Base-by-base conservation (phyloP, 1,140 invertebrate species). In the Sinella curviseta region DNA sequence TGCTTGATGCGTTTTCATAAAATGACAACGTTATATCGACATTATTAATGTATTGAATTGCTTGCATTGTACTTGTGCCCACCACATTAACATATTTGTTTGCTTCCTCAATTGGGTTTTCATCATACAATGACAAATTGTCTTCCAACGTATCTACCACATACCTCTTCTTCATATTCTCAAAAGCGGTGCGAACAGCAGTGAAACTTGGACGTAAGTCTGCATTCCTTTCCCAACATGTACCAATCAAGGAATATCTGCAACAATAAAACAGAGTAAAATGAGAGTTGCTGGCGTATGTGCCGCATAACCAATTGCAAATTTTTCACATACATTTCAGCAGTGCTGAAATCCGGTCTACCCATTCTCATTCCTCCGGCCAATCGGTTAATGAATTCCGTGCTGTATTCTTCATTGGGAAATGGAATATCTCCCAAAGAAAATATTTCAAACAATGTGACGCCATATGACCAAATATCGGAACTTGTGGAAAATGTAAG, bases 361-460 rank as follows among this genome's bases (percentile, higher is more conserved):
- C 74, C 74, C 74, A 75, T 75, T 39, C 74, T 36, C 74, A 75
- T 75, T n/a, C 74, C 74, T 39, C 35, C 20, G 8, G 3, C 1
- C 3, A 75, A 16, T 75, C 74, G 8, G 1, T 4, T n/a, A 12
- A 75, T 8, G 39, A 75, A 75, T 3, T 75, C 33, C 24, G 57
- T 33, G 35, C n/a, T 65, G 31, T 35, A 39, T 8, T 12, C 34
- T 76, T 82, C 84, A 79, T 93, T 93, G 0, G 93, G 93, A 89
- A 97, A 98, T 0, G 96, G 96, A 0, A 94, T 94, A 84, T 92
- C 91, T 0, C 91, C 94, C 84, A 95, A 85, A 20, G 93, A 94
- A 34, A 91, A 91, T 60, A 96, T 95, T 86, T 96, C 94, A 94
- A 94, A 95, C 0, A 95, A 86, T 2, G 95, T 88, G 0, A 95